Conservation (phyloP, 2,888 invertebrate species). For the Philhelius pedissequus region DNA sequence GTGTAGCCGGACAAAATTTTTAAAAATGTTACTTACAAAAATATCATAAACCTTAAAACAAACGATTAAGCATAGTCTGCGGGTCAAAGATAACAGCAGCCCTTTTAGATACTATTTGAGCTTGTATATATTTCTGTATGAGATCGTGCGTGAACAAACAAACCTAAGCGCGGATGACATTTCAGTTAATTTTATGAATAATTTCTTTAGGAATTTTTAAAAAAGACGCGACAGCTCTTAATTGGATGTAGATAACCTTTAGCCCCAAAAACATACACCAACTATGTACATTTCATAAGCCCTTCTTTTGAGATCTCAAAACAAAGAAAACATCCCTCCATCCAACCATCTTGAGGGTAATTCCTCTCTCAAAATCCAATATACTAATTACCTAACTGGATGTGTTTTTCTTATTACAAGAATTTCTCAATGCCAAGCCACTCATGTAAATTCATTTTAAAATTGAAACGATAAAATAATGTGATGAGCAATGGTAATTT, state of each 20-base stretch:
- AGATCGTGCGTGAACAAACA: too few relatives aligned
- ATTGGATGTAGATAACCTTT: constrained; percentile 54
- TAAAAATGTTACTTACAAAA: neutral
- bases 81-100: constrained; percentile 7
- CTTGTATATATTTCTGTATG: neutral
- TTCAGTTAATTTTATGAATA: constrained; percentile 26
- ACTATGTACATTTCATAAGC: neutral
- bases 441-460: neutral
- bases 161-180: neutral
- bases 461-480: neutral
- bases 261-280: neutral
- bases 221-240: constrained; percentile 20
- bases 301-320: neutral
- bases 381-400: too few relatives aligned
- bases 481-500: constrained; percentile 33
- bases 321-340: neutral
- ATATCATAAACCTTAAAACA: neutral
- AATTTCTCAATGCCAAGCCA: neutral
- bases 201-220: neutral
- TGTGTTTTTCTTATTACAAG: too few relatives aligned
- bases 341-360: neutral
- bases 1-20: neutral
- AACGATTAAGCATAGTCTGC: neutral
- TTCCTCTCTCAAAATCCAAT: neutral
- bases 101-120: neutral